phyloP scores from a whole-genome alignment of 2,797 vertebrate species.

The Malurus splendens region DNA sequence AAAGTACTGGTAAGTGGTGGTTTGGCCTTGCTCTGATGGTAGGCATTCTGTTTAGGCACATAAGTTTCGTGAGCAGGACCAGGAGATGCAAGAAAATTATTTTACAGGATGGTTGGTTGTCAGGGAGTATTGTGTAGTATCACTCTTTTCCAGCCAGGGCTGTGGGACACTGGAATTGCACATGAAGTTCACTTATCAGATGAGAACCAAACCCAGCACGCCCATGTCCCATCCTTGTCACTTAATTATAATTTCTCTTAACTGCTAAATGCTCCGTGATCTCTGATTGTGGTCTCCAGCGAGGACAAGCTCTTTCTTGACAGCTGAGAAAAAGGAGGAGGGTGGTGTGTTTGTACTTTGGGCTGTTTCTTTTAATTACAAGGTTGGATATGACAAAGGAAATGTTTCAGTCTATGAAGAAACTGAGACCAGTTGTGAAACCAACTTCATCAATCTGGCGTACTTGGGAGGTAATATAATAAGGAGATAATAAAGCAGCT shows the following conservation, averaged over 20 bases:
- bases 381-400: neutral
- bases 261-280: neutral
- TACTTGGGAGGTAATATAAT: neutral
- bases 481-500: neutral
- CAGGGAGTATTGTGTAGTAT: neutral
- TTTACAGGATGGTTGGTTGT: neutral
- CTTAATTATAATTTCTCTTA: neutral
- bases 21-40: neutral
- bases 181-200: neutral
- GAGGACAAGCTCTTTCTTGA: constrained; percentile 24
- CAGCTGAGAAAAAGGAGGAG: neutral
- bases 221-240: neutral
- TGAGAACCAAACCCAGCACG: neutral
- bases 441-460: neutral
- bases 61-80: neutral
- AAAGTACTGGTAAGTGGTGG: neutral
- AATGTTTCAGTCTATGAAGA: neutral
- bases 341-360: constrained; percentile 3
- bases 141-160: neutral
- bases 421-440: constrained; percentile 9
- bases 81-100: neutral
- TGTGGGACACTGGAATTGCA: neutral
- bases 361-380: constrained; percentile 37
- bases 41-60: neutral
- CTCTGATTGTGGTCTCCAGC: neutral